A percentile compares a stretch with the other conserved stretches of the same genome.
phyloP scores from a whole-genome alignment of 2,797 vertebrate genomes.

The Argyrosomus regius region DNA sequence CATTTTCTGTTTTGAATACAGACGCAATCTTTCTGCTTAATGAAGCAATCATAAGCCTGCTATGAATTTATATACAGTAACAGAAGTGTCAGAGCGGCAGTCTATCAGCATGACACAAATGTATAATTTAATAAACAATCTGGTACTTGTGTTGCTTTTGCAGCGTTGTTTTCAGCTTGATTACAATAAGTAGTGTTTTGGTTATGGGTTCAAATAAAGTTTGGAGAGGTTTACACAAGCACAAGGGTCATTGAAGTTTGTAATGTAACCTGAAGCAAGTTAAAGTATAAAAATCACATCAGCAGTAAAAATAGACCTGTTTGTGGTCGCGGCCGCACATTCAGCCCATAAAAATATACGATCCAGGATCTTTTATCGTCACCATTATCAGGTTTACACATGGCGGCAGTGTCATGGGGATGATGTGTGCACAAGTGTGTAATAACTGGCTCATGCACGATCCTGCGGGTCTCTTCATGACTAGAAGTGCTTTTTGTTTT shows the following conservation, averaged over 20 bases:
- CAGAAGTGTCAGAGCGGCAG: slow-evolving; percentile 13
- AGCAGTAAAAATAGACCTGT: neutral
- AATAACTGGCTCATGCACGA: neutral
- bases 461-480: neutral
- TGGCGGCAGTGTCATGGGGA: neutral
- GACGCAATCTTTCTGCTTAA: slow-evolving; percentile 13
- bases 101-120: neutral
- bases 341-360: neutral
- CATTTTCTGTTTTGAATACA: neutral
- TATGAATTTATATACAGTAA: neutral
- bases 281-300: neutral
- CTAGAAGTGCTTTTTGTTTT: neutral
- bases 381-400: neutral
- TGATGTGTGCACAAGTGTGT: neutral
- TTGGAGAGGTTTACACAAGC: neutral
- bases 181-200: neutral
- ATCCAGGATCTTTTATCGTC: neutral
- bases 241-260: neutral
- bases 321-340: neutral
- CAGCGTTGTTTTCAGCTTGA: neutral
- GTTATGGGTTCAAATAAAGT: neutral
- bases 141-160: neutral
- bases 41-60: neutral
- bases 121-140: neutral
- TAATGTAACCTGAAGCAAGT: neutral